Evolutionary conservation across 2,888 invertebrate genomes (phyloP).

Genomic region (Agonopterix alstromeriana): DNA sequence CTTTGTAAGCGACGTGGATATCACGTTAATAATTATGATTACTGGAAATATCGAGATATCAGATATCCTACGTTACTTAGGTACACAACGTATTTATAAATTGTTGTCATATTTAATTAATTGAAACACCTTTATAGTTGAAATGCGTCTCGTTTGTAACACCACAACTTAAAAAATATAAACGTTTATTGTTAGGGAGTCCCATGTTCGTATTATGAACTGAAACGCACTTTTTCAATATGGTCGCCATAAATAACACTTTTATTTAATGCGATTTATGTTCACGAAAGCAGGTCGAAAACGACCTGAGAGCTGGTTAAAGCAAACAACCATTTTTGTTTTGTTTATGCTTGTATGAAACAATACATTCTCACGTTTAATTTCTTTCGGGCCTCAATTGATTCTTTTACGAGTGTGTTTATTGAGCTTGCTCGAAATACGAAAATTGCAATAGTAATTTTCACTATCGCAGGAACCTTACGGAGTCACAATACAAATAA

Average conservation of each 20-base stretch:
- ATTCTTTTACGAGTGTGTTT: constrained; percentile 75
- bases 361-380: constrained; percentile 77
- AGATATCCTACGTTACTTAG: not conserved
- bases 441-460: constrained; percentile 59
- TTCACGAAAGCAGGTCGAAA: constrained; percentile 69
- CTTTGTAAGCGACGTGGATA: constrained; percentile 8
- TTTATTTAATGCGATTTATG: constrained; percentile 69
- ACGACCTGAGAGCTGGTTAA: constrained; percentile 72
- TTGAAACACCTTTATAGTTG: not conserved
- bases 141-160: constrained; percentile 15
- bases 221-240: constrained; percentile 52
- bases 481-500: too few species aligned
- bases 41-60: not conserved
- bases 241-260: constrained; percentile 58
- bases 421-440: constrained; percentile 66
- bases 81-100: too few species aligned
- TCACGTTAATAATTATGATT: constrained; percentile 7
- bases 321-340: constrained; percentile 63
- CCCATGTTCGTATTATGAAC: constrained; percentile 13
- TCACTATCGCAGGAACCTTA: constrained; percentile 21
- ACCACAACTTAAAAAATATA: constrained; percentile 26
- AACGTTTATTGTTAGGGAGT: constrained; percentile 31
- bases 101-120: too few species aligned
- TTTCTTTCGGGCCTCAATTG: constrained; percentile 72
- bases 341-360: constrained; percentile 69